A percentile compares a stretch with the other conserved stretches of the same genome.
Conservation (phyloP, 1,140 invertebrate species). For the Mesaphorura yosii region DNA sequence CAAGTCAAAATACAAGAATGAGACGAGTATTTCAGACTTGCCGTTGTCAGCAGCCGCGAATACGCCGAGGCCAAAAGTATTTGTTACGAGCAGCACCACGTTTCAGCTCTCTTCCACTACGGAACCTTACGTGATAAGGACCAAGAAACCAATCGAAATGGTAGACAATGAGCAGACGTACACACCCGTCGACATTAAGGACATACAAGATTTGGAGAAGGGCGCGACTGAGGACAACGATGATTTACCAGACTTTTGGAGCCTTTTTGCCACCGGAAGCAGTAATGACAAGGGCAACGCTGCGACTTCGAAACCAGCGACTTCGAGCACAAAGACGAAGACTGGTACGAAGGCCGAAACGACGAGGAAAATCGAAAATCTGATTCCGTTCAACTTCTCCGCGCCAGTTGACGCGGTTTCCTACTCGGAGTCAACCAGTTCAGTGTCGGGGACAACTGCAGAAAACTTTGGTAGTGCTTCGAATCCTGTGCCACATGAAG, state of each 20-base stretch:
- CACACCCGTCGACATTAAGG: slow-evolving; percentile 16
- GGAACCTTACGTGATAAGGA: no score
- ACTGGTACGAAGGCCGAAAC: no score
- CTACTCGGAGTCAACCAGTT: no score
- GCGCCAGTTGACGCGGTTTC: slow-evolving; percentile 23
- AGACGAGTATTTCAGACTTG: slow-evolving; percentile 3
- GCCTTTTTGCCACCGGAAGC: slow-evolving; percentile 16
- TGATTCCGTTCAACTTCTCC: slow-evolving; percentile 28
- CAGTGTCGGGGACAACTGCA: neutral
- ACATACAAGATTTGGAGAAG: slow-evolving; percentile 35
- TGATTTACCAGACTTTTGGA: slow-evolving; percentile 26
- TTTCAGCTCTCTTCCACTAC: no score
- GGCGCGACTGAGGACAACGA: slow-evolving; percentile 31
- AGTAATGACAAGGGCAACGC: slow-evolving; percentile 4
- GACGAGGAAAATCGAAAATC: no score
- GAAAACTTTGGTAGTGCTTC: neutral
- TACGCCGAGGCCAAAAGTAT: no score
- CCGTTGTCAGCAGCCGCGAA: no score
- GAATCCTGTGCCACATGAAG: neutral
- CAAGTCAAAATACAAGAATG: slow-evolving; percentile 1
- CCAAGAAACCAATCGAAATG: neutral
- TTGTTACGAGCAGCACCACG: no score
- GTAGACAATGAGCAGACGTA: neutral
- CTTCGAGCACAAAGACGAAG: no score
- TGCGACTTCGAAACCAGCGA: no score